Percentiles rank a stretch among this genome's conserved stretches.
phyloP scores from a whole-genome alignment of 2,797 vertebrate genomes.

The Siniperca obscura region DNA sequence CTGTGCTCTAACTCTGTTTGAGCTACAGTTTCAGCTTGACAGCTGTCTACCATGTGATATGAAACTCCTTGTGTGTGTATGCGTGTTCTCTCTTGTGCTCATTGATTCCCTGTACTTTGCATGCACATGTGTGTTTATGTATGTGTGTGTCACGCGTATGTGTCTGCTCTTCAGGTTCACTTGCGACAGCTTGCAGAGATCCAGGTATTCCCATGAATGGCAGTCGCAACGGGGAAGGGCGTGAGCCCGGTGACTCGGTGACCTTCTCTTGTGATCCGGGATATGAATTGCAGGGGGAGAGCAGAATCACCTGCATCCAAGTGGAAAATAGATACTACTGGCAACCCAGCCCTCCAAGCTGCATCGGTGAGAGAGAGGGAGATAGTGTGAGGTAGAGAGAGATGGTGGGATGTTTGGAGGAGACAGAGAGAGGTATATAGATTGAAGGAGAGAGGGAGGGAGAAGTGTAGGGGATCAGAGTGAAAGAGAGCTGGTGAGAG shows the following conservation, averaged over 20 bases:
- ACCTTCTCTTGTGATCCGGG: constrained; percentile 97
- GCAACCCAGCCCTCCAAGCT: constrained; percentile 97
- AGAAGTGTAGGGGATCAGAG: constrained; percentile 40
- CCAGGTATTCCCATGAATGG: constrained; percentile 98
- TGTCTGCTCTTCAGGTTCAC: constrained; percentile 86
- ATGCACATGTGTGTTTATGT: constrained; percentile 13
- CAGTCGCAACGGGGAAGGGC: constrained; percentile 95
- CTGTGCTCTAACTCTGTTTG: constrained; percentile 57
- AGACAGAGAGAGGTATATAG: constrained; percentile 36
- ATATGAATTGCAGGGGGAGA: constrained; percentile 96
- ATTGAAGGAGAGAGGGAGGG: constrained; percentile 38
- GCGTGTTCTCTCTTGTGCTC: constrained; percentile 6
- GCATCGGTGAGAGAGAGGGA: constrained; percentile 90
- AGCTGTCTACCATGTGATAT: constrained; percentile 58
- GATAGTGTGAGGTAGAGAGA: constrained; percentile 36
- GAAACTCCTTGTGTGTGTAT: constrained; percentile 25
- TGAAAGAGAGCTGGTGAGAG: constrained; percentile 40
- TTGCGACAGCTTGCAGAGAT: constrained; percentile 96
- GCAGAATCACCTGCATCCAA: constrained; percentile 98
- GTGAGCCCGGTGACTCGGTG: constrained; percentile 95
- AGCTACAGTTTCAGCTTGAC: constrained; percentile 52
- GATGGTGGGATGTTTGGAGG: constrained; percentile 25
- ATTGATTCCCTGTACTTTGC: constrained; percentile 14
- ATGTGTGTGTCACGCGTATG: constrained; percentile 7
- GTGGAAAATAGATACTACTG: constrained; percentile 99